phyloP scores from a whole-genome alignment of 1,140 invertebrate species.

The Zaprionus nigranus region DNA sequence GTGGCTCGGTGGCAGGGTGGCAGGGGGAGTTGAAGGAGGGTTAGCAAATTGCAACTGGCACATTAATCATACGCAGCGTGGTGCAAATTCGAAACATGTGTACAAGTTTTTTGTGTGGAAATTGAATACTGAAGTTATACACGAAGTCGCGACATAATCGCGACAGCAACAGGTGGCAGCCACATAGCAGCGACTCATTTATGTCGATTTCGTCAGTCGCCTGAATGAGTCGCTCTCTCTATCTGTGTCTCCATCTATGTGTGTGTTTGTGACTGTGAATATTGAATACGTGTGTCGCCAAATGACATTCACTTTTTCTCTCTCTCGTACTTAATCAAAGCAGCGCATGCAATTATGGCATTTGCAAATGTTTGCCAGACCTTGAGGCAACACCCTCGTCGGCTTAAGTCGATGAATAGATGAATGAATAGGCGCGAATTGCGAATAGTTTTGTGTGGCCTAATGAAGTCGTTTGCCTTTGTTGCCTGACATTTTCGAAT shows the following conservation, averaged over 20 bases:
- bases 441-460: slow-evolving; percentile 33
- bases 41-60: slow-evolving; percentile 42
- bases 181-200: slow-evolving; percentile 32
- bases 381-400: slow-evolving; percentile 53
- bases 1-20: neutral
- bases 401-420: slow-evolving; percentile 9
- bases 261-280: slow-evolving; percentile 22
- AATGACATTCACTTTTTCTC: slow-evolving; percentile 55
- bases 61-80: slow-evolving; percentile 59
- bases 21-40: neutral
- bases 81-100: slow-evolving; percentile 48
- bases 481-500: slow-evolving; percentile 29
- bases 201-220: slow-evolving; percentile 49
- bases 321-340: slow-evolving; percentile 39
- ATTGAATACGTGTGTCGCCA: slow-evolving; percentile 34
- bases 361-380: slow-evolving; percentile 45
- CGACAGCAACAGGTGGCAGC: slow-evolving; percentile 54
- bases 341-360: slow-evolving; percentile 52
- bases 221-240: neutral
- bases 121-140: slow-evolving; percentile 28
- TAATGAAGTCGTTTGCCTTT: slow-evolving; percentile 46
- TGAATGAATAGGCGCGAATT: slow-evolving; percentile 47
- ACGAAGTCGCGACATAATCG: slow-evolving; percentile 42
- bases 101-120: slow-evolving; percentile 21
- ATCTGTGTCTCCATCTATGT: neutral